Percentiles rank a stretch among this genome's conserved stretches.
Evolutionary conservation across 2,113 vertebrate genomes (phyloP).

Genomic region (Taxidea taxus): DNA sequence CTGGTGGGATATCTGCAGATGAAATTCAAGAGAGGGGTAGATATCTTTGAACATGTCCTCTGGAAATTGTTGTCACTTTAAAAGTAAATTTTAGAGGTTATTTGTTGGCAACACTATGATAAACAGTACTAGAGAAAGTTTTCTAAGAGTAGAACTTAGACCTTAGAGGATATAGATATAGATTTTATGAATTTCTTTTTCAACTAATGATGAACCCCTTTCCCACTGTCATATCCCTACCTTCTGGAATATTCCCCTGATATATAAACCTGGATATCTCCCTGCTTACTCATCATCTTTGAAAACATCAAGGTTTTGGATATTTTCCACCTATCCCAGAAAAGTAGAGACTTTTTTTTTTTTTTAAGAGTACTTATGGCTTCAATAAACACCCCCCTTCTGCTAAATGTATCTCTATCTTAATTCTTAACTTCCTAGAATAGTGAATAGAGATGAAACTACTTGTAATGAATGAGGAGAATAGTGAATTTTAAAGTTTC

Average conservation of each 20-base stretch:
- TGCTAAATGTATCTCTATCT: neutral
- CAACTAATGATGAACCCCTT: neutral
- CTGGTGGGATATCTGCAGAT: neutral
- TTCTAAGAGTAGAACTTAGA: neutral
- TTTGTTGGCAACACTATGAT: neutral
- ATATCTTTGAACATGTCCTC: neutral
- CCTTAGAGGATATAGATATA: neutral
- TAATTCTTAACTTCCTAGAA: neutral
- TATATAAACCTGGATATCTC: neutral
- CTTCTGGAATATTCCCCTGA: neutral
- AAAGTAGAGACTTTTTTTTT: neutral
- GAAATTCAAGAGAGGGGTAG: neutral
- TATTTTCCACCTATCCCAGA: neutral
- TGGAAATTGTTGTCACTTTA: neutral
- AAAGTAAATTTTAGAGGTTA: neutral
- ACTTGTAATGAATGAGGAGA: neutral
- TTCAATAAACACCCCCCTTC: neutral
- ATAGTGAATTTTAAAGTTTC: neutral
- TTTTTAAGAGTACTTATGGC: neutral
- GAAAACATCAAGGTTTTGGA: neutral
- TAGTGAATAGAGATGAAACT: neutral
- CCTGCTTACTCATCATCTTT: neutral
- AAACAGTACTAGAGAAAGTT: neutral
- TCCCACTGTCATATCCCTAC: neutral
- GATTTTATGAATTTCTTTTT: neutral